Evolutionary conservation across 1,140 invertebrate species (phyloP).

Genomic region (Leptinotarsa lineolata): DNA sequence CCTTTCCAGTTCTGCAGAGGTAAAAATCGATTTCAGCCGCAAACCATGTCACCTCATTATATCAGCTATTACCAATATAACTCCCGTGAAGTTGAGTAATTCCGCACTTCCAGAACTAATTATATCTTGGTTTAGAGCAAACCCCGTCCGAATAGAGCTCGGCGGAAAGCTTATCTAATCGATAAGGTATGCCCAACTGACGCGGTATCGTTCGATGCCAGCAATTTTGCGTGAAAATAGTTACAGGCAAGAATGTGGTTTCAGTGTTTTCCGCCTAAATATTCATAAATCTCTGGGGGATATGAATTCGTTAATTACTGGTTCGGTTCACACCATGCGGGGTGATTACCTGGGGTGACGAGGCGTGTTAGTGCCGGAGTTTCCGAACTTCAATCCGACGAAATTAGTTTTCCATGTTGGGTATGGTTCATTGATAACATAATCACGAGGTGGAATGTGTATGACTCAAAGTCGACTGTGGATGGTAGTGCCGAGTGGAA

Average conservation of each 20-base stretch:
- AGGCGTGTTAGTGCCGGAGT: background rate
- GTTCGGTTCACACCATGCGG: background rate
- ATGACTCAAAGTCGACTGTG: no score
- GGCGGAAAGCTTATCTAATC: background rate
- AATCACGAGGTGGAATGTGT: background rate
- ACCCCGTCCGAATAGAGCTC: constrained; percentile 1
- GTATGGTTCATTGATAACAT: background rate
- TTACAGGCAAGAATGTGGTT: background rate
- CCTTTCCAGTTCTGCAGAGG: no score
- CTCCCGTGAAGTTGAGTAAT: constrained; percentile 1
- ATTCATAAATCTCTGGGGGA: background rate
- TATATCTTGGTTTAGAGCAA: constrained; percentile 1
- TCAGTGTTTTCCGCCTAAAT: background rate
- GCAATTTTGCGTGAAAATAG: background rate
- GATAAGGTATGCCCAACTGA: background rate
- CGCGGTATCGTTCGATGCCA: background rate
- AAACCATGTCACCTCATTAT: background rate
- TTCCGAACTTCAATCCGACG: background rate
- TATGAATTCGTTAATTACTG: constrained; percentile 5
- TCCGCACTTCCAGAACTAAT: constrained; percentile 1
- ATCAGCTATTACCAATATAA: background rate
- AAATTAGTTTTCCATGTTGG: background rate
- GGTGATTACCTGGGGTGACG: background rate
- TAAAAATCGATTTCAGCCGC: background rate
- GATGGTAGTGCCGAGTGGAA: no score